phyloP scores from a whole-genome alignment of 2,113 vertebrate species.

The Macquaria australasica region DNA sequence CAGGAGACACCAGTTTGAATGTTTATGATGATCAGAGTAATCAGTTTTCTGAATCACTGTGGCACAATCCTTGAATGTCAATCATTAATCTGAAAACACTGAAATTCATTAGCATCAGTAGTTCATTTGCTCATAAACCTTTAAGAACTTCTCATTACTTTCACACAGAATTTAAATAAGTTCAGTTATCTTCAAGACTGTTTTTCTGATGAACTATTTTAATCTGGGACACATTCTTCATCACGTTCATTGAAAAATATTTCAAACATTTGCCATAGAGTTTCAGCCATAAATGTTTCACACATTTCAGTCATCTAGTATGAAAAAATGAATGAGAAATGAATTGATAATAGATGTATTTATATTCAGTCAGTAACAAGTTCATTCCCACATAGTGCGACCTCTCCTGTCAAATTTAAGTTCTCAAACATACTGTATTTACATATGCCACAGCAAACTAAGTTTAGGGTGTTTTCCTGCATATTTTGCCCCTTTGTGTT shows the following conservation, averaged over 20 bases:
- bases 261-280: not conserved
- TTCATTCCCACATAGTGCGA: not conserved
- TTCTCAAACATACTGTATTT: not conserved
- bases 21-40: not conserved
- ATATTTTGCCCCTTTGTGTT: not conserved
- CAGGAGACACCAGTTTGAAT: not conserved
- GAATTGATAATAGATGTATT: not conserved
- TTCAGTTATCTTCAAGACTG: not conserved
- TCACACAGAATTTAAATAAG: not conserved
- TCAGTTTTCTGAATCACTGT: not conserved
- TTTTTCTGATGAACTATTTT: not conserved
- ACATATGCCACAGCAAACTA: not conserved
- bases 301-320: not conserved
- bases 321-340: not conserved
- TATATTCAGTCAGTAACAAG: not conserved
- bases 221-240: not conserved
- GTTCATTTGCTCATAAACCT: not conserved
- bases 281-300: not conserved
- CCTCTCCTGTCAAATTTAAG: not conserved
- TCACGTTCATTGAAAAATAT: not conserved
- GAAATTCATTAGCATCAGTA: not conserved
- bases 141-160: not conserved
- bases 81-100: not conserved
- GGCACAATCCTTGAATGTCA: not conserved
- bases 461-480: not conserved